These are phyloP conservation scores for Graphium colonna DNA, from an alignment of 2,888 invertebrate genomes.

Conservation along the genomic window DNA sequence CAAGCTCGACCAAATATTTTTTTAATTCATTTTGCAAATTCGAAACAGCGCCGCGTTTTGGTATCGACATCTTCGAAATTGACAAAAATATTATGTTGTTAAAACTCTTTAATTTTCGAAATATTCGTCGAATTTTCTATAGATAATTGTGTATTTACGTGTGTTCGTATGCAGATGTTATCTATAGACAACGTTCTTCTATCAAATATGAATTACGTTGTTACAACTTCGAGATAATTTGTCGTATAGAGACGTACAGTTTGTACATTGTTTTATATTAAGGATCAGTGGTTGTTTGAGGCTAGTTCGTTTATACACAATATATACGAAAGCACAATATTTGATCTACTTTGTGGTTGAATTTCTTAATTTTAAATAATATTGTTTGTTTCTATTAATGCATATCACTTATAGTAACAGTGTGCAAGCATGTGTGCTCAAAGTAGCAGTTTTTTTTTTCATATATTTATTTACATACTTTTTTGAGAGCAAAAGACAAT, in stretches of 20 bases:
- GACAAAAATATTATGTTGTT: too few species aligned
- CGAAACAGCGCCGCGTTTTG: too few species aligned
- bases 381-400: constrained; percentile 31
- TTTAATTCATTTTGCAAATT: too few species aligned
- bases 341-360: constrained; percentile 1
- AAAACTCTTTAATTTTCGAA: too few species aligned
- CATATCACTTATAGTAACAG: constrained; percentile 38
- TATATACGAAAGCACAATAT: constrained; percentile 20
- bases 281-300: constrained; percentile 64
- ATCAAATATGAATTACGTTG: not conserved
- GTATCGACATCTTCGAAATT: too few species aligned
- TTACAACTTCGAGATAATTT: not conserved
- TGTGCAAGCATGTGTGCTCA: constrained; percentile 43
- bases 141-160: too few species aligned
- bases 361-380: constrained; percentile 10
- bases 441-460: constrained; percentile 48
- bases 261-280: constrained; percentile 64
- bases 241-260: constrained; percentile 14
- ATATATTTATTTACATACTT: constrained; percentile 31
- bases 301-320: constrained; percentile 46
- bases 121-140: too few species aligned
- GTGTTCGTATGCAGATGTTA: not conserved
- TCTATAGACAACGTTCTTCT: not conserved
- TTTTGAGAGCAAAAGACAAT: constrained; percentile 9
- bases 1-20: too few species aligned